Evolutionary conservation across 2,113 vertebrate species (phyloP).

Genomic region (Columba livia): DNA sequence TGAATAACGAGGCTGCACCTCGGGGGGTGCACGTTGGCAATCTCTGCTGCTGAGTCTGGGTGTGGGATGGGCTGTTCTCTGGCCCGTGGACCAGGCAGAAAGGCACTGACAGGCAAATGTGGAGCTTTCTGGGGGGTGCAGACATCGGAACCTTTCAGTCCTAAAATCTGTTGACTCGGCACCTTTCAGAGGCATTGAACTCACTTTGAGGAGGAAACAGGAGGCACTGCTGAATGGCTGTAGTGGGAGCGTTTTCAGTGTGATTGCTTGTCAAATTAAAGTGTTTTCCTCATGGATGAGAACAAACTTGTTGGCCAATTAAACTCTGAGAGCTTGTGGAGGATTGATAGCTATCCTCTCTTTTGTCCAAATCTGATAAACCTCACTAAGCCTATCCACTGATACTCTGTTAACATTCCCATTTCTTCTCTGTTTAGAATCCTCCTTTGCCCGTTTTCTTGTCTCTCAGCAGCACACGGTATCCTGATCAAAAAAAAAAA

Average conservation of each 20-base stretch:
- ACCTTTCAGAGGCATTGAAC: neutral
- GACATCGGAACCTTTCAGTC: neutral
- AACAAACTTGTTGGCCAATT: neutral
- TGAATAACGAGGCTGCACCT: neutral
- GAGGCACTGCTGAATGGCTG: neutral
- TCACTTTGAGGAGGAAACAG: neutral
- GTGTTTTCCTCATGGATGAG: neutral
- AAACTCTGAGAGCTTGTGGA: neutral
- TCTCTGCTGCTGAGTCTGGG: neutral
- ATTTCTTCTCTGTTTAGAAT: constrained; percentile 35
- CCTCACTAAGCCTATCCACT: constrained; percentile 36
- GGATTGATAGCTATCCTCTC: constrained; percentile 45
- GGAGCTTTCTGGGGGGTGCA: neutral
- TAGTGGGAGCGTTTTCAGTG: neutral
- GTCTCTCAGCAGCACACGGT: neutral
- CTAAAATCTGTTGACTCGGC: neutral
- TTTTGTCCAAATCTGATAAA: constrained; percentile 61
- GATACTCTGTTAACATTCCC: constrained; percentile 35
- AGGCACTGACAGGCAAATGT: neutral
- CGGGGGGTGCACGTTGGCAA: fast-evolving
- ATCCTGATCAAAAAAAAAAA: neutral
- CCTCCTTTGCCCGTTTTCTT: neutral
- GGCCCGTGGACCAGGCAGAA: neutral
- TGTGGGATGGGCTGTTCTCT: neutral
- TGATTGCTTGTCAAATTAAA: constrained; percentile 1